Evolutionary conservation across 2,113 vertebrate genomes (phyloP).

Genomic region (Cichladusa arquata): DNA sequence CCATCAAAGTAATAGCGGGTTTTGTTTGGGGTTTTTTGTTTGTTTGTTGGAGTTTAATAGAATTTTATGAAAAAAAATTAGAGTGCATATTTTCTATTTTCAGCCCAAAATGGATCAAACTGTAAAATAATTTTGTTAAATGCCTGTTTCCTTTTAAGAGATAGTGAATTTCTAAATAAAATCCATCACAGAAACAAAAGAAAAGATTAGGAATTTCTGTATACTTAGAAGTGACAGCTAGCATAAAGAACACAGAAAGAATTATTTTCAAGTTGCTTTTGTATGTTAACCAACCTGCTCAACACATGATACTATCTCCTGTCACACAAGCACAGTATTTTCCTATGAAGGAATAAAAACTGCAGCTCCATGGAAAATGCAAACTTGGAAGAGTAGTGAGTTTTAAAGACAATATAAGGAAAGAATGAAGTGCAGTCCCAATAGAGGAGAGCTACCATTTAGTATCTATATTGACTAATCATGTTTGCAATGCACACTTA

Average conservation of each 20-base stretch:
- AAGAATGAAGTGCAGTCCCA: not conserved
- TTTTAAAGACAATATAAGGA: not conserved
- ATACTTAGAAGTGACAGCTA: not conserved
- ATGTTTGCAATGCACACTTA: not conserved
- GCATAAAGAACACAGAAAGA: not conserved
- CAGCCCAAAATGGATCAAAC: not conserved
- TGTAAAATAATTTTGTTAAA: not conserved
- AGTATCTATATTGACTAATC: not conserved
- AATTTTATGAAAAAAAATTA: not conserved
- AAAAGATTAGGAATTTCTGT: not conserved
- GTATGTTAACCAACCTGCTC: not conserved
- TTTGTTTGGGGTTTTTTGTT: not conserved
- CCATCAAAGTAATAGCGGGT: not conserved
- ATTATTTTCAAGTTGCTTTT: not conserved
- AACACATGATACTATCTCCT: not conserved
- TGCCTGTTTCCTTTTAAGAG: not conserved
- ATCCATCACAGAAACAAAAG: not conserved
- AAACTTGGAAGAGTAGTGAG: not conserved
- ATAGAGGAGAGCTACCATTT: not conserved
- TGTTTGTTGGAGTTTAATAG: not conserved
- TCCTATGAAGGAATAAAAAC: not conserved
- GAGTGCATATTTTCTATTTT: not conserved
- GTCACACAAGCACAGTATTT: not conserved
- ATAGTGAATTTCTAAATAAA: not conserved
- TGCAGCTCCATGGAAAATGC: not conserved